These are phyloP conservation scores for Conopomorpha cramerella DNA, from an alignment of 1,140 invertebrate genomes.

Conservation along the genomic window DNA sequence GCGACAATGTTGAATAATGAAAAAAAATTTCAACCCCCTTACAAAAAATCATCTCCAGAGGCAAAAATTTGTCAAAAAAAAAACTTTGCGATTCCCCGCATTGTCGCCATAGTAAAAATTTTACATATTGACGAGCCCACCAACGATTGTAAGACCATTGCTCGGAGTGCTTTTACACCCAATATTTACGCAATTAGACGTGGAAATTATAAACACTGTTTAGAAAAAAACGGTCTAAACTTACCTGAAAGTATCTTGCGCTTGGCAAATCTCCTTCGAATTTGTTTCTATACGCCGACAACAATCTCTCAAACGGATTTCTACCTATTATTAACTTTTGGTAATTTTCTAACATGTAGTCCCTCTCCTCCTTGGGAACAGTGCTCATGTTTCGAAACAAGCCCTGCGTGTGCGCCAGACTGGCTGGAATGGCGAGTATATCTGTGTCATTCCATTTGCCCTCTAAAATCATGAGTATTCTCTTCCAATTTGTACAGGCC, in stretches of 20 bases:
- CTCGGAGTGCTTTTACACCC: too few species aligned
- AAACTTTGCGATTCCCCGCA: too few species aligned
- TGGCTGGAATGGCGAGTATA: slow-evolving; percentile 74
- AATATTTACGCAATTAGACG: too few species aligned
- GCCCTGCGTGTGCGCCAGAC: slow-evolving; percentile 71
- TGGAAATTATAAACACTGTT: too few species aligned
- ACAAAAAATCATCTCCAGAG: too few species aligned
- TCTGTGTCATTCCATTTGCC: slow-evolving; percentile 73
- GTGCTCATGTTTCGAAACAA: slow-evolving; percentile 54
- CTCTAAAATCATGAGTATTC: slow-evolving; percentile 82
- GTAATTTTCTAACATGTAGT: slow-evolving; percentile 69
- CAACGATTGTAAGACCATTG: too few species aligned
- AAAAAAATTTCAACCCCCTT: too few species aligned
- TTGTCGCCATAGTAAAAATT: too few species aligned
- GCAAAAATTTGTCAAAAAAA: too few species aligned
- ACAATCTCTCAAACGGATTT: slow-evolving; percentile 87
- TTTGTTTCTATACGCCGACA: slow-evolving; percentile 92
- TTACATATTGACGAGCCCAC: too few species aligned
- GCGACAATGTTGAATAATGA: too few species aligned
- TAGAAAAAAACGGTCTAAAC: too few species aligned
- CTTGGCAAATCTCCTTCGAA: slow-evolving; percentile 72
- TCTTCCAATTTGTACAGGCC: slow-evolving; percentile 95
- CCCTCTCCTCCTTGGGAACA: slow-evolving; percentile 56
- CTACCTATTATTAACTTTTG: slow-evolving; percentile 86
- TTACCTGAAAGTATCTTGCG: slow-evolving; percentile 75